A percentile compares a stretch with the other conserved stretches of the same genome.
phyloP scores from a whole-genome alignment of 2,888 invertebrate genomes.

The Mesorhabditis belari region DNA sequence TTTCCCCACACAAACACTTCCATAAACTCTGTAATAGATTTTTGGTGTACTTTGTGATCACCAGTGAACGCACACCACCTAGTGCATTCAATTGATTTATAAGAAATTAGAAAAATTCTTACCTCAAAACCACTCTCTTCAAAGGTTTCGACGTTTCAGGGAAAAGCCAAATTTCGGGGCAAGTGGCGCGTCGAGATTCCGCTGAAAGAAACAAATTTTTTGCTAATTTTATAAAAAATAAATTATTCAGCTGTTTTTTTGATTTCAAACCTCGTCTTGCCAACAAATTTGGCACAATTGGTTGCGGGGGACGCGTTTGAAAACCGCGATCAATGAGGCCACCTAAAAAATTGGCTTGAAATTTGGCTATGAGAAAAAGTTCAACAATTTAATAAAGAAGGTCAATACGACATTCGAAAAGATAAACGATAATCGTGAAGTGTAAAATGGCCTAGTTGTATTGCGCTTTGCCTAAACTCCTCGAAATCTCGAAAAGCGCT shows the following conservation, averaged over 20 bases:
- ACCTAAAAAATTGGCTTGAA: background rate
- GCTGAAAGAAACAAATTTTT: background rate
- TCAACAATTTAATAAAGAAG: too few species aligned
- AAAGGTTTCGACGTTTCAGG: slow-evolving; percentile 14
- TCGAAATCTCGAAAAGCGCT: too few species aligned
- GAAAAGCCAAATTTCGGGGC: slow-evolving; percentile 50
- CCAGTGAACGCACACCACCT: too few species aligned
- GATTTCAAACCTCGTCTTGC: background rate
- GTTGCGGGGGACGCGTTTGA: background rate
- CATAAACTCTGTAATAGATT: slow-evolving; percentile 39
- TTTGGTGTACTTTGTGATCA: too few species aligned
- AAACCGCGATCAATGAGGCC: background rate
- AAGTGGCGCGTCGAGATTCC: slow-evolving; percentile 42
- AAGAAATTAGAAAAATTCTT: too few species aligned
- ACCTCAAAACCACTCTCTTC: slow-evolving; percentile 12
- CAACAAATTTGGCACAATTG: background rate
- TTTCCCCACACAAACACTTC: slow-evolving; percentile 37
- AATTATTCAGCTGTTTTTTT: background rate
- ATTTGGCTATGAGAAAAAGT: too few species aligned
- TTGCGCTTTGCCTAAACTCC: too few species aligned
- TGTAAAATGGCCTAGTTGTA: too few species aligned
- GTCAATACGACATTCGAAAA: too few species aligned
- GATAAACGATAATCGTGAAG: too few species aligned
- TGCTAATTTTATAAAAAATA: background rate
- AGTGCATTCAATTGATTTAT: too few species aligned